Evolutionary conservation across 2,888 invertebrate genomes (phyloP).

Genomic region (Tipula lateralis): DNA sequence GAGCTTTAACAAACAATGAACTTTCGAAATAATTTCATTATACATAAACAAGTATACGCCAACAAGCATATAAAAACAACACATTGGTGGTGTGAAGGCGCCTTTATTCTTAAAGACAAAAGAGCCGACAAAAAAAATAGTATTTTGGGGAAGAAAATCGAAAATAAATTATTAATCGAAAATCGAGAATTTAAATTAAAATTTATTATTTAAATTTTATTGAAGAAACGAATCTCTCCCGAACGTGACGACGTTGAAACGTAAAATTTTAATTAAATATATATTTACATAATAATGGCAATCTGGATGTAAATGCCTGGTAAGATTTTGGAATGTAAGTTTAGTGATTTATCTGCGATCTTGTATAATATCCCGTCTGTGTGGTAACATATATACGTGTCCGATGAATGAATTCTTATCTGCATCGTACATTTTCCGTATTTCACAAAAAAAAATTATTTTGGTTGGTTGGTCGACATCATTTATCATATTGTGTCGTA

Average conservation of each 20-base stretch:
- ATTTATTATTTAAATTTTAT: neutral
- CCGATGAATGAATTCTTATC: neutral
- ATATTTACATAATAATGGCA: no score
- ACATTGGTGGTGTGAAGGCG: neutral
- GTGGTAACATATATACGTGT: neutral
- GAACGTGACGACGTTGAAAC: neutral
- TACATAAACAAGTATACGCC: neutral
- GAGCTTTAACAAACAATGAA: neutral
- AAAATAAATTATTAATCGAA: neutral
- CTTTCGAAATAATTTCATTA: neutral
- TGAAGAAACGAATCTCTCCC: neutral
- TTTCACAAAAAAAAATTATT: neutral
- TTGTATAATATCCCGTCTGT: no score
- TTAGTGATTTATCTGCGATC: no score
- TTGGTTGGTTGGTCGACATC: neutral
- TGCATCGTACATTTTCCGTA: neutral
- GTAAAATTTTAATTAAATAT: neutral
- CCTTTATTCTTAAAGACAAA: neutral
- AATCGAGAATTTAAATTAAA: neutral
- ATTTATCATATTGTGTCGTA: neutral
- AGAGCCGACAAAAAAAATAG: neutral
- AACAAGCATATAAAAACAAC: neutral
- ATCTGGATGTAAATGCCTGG: neutral
- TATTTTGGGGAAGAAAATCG: neutral
- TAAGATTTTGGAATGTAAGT: neutral